Percentiles rank a stretch among this genome's conserved stretches.
Evolutionary conservation across 2,888 invertebrate genomes (phyloP).

Genomic region (Spialia ferax): DNA sequence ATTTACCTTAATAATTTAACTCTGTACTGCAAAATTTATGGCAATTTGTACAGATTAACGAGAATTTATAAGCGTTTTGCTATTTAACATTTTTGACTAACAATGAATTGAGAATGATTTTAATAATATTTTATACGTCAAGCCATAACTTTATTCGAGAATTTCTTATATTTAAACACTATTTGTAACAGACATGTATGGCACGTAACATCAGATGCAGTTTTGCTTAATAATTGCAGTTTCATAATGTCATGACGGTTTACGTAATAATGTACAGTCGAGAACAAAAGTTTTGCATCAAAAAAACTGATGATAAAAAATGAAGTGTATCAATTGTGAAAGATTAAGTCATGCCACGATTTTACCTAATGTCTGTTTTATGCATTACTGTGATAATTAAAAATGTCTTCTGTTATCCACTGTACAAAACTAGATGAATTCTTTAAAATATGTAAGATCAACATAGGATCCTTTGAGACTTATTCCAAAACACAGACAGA

Average conservation of each 20-base stretch:
- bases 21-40: conserved; percentile 15
- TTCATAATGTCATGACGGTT: conserved; percentile 68
- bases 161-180: conserved; percentile 53
- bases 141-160: conserved; percentile 67
- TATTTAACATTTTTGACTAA: conserved; percentile 29
- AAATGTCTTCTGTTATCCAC: conserved; percentile 41
- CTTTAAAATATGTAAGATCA: conserved; percentile 36
- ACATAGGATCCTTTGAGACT: conserved; percentile 68
- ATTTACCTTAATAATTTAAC: neutral
- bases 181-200: conserved; percentile 73
- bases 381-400: no score
- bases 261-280: conserved; percentile 59
- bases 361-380: neutral
- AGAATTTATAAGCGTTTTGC: conserved; percentile 15
- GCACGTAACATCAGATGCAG: conserved; percentile 82
- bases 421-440: conserved; percentile 43
- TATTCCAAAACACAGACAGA: conserved; percentile 63
- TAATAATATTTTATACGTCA: conserved; percentile 33
- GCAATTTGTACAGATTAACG: conserved; percentile 19
- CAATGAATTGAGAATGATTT: conserved; percentile 38
- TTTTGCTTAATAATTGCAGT: conserved; percentile 51
- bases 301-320: neutral
- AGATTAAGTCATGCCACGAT: neutral
- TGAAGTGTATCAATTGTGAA: neutral
- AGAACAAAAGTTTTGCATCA: conserved; percentile 45